These are phyloP conservation scores for Drosophila dunni DNA, from an alignment of 1,140 invertebrate species.

Conservation along the genomic window DNA sequence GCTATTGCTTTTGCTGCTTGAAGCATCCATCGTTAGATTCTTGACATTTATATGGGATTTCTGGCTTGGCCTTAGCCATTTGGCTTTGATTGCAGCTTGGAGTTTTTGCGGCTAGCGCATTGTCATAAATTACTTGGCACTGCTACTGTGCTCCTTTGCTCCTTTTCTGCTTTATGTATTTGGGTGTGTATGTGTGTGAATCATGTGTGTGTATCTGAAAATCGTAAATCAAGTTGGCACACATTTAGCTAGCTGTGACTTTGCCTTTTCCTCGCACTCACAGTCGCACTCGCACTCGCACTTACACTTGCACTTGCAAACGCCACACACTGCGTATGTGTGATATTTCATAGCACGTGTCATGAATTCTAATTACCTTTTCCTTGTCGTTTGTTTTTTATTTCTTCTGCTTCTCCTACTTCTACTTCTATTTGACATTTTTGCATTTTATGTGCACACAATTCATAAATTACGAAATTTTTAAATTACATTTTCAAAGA, in stretches of 20 bases:
- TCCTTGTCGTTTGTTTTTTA: slow-evolving; percentile 11
- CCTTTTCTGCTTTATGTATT: slow-evolving; percentile 11
- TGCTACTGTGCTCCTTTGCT: slow-evolving; percentile 31
- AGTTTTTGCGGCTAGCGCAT: slow-evolving; percentile 78
- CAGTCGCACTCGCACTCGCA: slow-evolving; percentile 7
- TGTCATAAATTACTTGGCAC: slow-evolving; percentile 79
- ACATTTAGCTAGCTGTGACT: slow-evolving; percentile 45
- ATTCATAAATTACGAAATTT: slow-evolving; percentile 70
- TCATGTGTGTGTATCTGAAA: slow-evolving; percentile 63
- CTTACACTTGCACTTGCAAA: slow-evolving; percentile 5
- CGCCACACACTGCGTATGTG: slow-evolving; percentile 77
- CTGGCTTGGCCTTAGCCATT: slow-evolving; percentile 70
- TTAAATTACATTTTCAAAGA: slow-evolving; percentile 67
- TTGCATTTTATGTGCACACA: slow-evolving; percentile 64
- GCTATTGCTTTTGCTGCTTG: slow-evolving; percentile 49
- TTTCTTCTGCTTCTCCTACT: too few species aligned
- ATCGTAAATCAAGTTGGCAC: slow-evolving; percentile 75
- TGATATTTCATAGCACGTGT: slow-evolving; percentile 80
- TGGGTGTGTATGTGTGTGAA: slow-evolving; percentile 3
- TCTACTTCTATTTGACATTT: slow-evolving; percentile 11
- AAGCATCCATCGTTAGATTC: slow-evolving; percentile 73
- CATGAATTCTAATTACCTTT: slow-evolving; percentile 81
- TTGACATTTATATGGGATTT: slow-evolving; percentile 80
- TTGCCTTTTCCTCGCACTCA: slow-evolving; percentile 25
- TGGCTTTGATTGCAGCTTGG: slow-evolving; percentile 76